Conservation (phyloP, 1,140 invertebrate genomes). For the Tribolium castaneum region DNA sequence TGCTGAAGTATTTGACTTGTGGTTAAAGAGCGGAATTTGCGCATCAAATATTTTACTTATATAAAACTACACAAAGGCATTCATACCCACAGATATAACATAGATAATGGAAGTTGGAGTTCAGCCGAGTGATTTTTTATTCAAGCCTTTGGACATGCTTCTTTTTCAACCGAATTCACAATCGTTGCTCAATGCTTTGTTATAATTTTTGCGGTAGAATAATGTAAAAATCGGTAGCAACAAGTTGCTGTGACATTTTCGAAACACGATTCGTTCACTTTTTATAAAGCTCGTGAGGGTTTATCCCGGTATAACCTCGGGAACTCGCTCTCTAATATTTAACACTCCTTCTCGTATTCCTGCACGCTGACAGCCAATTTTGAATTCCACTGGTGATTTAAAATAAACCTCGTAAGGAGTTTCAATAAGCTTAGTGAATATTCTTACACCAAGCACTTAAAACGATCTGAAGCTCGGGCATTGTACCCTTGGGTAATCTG, state of each 20-base stretch:
- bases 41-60: not conserved
- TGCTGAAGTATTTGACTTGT: not conserved
- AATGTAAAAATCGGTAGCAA: slow-evolving; percentile 12
- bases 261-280: slow-evolving; percentile 5
- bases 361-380: not conserved
- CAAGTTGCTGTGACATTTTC: slow-evolving; percentile 31
- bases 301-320: not conserved
- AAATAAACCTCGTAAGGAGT: not conserved
- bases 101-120: not conserved
- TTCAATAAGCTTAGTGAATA: slow-evolving; percentile 26
- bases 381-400: slow-evolving; percentile 5
- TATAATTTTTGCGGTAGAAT: not conserved
- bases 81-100: not conserved
- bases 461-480: slow-evolving; percentile 13
- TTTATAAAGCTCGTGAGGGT: not conserved
- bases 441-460: slow-evolving; percentile 7
- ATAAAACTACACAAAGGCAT: not conserved
- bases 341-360: not conserved
- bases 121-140: slow-evolving; percentile 11
- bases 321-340: not conserved
- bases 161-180: slow-evolving; percentile 2
- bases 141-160: slow-evolving; percentile 2
- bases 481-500: slow-evolving; percentile 22
- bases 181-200: not conserved
- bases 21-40: not conserved